Evolutionary conservation across 2,113 vertebrate species (phyloP).

Genomic region (Odocoileus virginianus): DNA sequence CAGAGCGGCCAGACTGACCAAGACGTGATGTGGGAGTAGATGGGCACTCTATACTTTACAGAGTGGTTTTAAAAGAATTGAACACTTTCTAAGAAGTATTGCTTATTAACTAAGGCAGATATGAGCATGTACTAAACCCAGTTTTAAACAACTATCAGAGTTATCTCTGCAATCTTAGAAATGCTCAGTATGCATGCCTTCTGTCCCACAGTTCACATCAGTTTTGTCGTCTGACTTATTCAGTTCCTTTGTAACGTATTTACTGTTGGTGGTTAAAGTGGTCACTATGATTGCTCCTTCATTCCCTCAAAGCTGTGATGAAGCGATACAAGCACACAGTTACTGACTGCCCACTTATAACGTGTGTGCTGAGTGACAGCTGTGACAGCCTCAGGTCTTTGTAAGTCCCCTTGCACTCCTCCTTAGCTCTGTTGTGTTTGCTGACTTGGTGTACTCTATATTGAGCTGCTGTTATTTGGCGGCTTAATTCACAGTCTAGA

Average conservation of each 20-base stretch:
- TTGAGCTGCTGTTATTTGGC: background rate
- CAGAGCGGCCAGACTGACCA: background rate
- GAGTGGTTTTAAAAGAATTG: background rate
- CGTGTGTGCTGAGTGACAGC: background rate
- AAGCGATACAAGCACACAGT: background rate
- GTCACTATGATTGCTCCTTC: background rate
- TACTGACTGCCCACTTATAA: background rate
- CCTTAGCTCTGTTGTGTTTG: background rate
- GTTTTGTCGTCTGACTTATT: background rate
- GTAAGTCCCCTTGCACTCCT: background rate
- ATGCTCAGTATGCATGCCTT: background rate
- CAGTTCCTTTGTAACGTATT: background rate
- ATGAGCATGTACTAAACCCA: background rate
- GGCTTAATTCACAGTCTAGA: background rate
- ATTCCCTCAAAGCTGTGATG: background rate
- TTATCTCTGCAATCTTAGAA: background rate
- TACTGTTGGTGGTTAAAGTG: background rate
- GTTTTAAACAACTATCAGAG: background rate
- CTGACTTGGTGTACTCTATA: background rate
- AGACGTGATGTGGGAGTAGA: background rate
- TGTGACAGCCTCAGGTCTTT: background rate
- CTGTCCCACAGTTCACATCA: background rate
- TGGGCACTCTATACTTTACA: background rate
- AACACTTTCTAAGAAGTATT: background rate
- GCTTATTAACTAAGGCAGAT: background rate